phyloP scores from a whole-genome alignment of 1,140 invertebrate genomes.

The Drosophila neocordata region DNA sequence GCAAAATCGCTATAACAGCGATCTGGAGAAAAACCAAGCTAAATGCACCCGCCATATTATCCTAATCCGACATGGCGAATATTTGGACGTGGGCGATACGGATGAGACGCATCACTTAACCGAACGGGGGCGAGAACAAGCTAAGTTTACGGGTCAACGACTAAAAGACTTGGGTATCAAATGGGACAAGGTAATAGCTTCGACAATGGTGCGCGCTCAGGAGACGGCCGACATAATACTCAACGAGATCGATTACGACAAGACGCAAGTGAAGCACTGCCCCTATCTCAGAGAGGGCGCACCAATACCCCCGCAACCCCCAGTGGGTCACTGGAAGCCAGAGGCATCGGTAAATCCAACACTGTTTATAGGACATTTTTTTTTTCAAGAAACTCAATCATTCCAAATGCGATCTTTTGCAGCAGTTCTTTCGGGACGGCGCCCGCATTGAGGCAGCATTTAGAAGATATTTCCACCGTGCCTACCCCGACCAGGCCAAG shows the following conservation, averaged over 20 bases:
- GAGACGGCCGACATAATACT: slow-evolving; percentile 95
- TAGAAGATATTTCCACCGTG: slow-evolving; percentile 96
- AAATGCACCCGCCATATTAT: slow-evolving; percentile 93
- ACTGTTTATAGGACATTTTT: neutral
- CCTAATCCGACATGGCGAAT: slow-evolving; percentile 97
- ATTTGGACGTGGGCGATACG: slow-evolving; percentile 88
- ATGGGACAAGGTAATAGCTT: slow-evolving; percentile 91
- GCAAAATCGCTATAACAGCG: slow-evolving; percentile 87
- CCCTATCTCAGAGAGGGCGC: slow-evolving; percentile 96
- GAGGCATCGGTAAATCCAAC: slow-evolving; percentile 88
- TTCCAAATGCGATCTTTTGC: slow-evolving; percentile 66
- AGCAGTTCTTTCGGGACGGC: slow-evolving; percentile 97
- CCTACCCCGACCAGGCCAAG: slow-evolving; percentile 89
- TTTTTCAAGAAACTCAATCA: neutral
- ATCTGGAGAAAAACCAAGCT: slow-evolving; percentile 86
- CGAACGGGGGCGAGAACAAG: slow-evolving; percentile 91
- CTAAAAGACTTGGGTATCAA: slow-evolving; percentile 89
- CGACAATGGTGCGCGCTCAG: slow-evolving; percentile 96
- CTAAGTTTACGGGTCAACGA: slow-evolving; percentile 90
- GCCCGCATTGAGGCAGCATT: slow-evolving; percentile 98
- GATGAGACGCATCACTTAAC: slow-evolving; percentile 93
- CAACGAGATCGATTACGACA: slow-evolving; percentile 67
- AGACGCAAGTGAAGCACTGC: slow-evolving; percentile 86
- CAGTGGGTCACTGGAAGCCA: slow-evolving; percentile 92
- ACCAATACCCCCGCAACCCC: slow-evolving; percentile 97